Evolutionary conservation across 2,113 vertebrate species (phyloP).

Genomic region (Rutilus rutilus): DNA sequence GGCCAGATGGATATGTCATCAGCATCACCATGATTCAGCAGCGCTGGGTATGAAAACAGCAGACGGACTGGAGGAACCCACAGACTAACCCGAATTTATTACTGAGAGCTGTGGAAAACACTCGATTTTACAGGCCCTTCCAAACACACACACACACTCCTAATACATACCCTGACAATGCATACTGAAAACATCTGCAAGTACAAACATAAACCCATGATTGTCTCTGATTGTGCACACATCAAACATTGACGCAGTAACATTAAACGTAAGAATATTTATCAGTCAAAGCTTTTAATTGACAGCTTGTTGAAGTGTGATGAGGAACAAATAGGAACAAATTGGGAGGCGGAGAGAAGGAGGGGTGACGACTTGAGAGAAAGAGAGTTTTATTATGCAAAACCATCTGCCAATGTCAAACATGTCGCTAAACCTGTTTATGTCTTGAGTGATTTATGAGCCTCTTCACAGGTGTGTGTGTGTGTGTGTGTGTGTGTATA

Average conservation of each 20-base stretch:
- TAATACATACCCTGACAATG: neutral
- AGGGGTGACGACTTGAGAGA: constrained; percentile 20
- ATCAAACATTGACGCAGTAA: constrained; percentile 1
- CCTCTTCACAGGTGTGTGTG: constrained; percentile 42
- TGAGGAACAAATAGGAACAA: constrained; percentile 30
- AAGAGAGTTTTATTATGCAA: constrained; percentile 52
- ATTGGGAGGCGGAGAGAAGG: constrained; percentile 27
- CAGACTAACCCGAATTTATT: constrained; percentile 1
- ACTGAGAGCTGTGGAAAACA: constrained; percentile 1
- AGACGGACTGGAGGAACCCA: neutral
- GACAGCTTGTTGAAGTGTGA: constrained; percentile 20
- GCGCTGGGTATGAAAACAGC: neutral
- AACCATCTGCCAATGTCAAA: constrained; percentile 48
- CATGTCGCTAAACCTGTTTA: constrained; percentile 64
- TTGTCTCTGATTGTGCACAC: neutral
- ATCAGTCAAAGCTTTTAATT: constrained; percentile 15
- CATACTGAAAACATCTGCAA: neutral
- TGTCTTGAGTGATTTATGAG: constrained; percentile 52
- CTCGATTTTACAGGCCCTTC: neutral
- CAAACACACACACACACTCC: neutral
- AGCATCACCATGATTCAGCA: constrained; percentile 29
- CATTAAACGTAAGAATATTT: neutral
- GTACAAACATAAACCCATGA: neutral
- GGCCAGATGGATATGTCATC: constrained; percentile 37
- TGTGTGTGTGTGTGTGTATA: neutral